Conservation (phyloP, 2,797 vertebrate species). For the Botia almorhae region DNA sequence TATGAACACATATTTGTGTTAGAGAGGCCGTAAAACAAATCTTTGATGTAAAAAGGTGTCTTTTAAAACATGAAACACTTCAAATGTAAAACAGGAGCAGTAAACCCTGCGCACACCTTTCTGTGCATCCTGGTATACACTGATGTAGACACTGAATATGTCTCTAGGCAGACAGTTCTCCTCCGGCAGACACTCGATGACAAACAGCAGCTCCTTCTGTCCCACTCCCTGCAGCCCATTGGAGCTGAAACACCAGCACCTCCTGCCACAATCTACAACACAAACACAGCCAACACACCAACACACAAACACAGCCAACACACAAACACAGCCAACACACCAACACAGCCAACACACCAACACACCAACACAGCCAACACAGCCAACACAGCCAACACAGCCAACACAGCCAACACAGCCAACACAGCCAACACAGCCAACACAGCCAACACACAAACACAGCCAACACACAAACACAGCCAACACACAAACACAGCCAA, state of each 20-base stretch:
- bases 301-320: too few species aligned
- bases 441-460: too few species aligned
- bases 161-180: constrained; percentile 88
- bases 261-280: constrained; percentile 80
- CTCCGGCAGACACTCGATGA: constrained; percentile 85
- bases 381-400: too few species aligned
- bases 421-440: constrained; percentile 26
- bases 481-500: background rate
- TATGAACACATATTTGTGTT: too few species aligned
- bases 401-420: too few species aligned
- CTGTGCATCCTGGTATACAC: constrained; percentile 88
- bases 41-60: too few species aligned
- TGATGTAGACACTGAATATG: constrained; percentile 87
- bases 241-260: constrained; percentile 93
- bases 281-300: constrained; percentile 15
- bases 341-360: background rate
- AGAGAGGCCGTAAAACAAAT: too few species aligned
- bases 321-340: too few species aligned
- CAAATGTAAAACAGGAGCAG: too few species aligned
- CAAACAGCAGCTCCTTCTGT: constrained; percentile 90
- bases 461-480: too few species aligned
- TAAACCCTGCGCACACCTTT: constrained; percentile 77
- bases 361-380: too few species aligned
- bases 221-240: constrained; percentile 90
- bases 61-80: too few species aligned